Conservation (phyloP, 2,888 invertebrate genomes). For the Abrostola triplasia region DNA sequence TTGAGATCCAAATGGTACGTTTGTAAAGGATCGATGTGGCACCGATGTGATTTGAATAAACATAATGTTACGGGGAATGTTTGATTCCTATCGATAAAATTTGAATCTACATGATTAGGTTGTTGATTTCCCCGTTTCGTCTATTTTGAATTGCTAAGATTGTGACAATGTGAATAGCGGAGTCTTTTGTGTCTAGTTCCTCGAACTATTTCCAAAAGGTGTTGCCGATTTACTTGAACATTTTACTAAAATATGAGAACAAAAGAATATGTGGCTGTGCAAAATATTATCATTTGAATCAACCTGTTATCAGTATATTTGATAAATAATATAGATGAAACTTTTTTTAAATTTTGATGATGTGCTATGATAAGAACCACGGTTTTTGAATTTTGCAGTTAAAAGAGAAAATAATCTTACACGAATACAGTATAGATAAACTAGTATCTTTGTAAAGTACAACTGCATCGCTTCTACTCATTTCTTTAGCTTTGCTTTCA, state of each 20-base stretch:
- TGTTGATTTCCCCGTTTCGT: conserved; percentile 44
- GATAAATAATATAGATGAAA: no score
- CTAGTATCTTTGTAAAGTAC: neutral
- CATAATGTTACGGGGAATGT: conserved; percentile 63
- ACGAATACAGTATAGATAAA: no score
- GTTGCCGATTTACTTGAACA: conserved; percentile 2
- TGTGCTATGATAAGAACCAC: no score
- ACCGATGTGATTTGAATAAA: conserved; percentile 77
- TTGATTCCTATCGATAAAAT: conserved; percentile 58
- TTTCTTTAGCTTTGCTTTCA: conserved; percentile 15
- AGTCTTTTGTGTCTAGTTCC: conserved; percentile 24
- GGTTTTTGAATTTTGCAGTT: no score
- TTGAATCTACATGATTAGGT: conserved; percentile 58
- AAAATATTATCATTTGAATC: no score
- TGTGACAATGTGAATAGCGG: conserved; percentile 33
- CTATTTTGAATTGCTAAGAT: conserved; percentile 52
- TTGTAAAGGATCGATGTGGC: conserved; percentile 63
- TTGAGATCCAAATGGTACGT: conserved; percentile 67
- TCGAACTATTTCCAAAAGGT: conserved; percentile 13
- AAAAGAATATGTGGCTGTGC: no score
- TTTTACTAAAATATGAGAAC: neutral
- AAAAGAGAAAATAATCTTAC: no score
- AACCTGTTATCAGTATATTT: no score
- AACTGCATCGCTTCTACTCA: neutral
- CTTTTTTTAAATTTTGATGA: no score